Conservation (phyloP, 2,888 invertebrate genomes). For the Eupithecia subumbrata region DNA sequence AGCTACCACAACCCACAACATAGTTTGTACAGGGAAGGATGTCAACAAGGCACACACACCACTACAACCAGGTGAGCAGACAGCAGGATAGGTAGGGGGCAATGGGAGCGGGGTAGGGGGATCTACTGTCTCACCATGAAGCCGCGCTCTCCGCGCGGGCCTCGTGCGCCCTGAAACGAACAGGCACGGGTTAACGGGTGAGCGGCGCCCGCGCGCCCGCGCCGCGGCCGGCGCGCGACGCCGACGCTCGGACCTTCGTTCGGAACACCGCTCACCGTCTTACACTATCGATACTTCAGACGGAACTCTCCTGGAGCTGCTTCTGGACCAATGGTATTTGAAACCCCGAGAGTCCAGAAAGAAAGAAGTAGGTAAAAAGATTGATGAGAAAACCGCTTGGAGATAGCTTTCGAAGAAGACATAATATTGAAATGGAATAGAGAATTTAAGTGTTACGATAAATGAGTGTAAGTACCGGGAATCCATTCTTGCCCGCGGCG, state of each 20-base stretch:
- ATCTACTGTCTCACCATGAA: conserved; percentile 86
- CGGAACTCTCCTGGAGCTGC: background rate
- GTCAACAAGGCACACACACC: background rate
- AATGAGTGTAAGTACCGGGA: conserved; percentile 86
- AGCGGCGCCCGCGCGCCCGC: too few species aligned
- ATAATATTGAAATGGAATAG: background rate
- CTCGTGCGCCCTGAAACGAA: conserved; percentile 87
- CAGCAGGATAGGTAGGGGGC: background rate
- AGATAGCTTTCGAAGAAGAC: background rate
- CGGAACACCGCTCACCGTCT: background rate
- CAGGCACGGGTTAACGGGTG: background rate
- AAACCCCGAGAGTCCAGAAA: background rate
- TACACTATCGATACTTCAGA: background rate
- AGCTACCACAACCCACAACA: background rate
- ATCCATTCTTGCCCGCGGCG: conserved; percentile 93
- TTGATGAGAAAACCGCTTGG: background rate
- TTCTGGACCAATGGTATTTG: background rate
- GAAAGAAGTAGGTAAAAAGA: background rate
- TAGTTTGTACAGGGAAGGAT: background rate
- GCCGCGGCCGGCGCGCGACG: background rate
- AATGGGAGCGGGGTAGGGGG: background rate
- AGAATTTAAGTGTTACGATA: background rate
- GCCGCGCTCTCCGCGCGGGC: conserved; percentile 90
- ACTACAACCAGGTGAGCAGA: background rate
- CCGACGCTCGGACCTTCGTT: background rate